phyloP scores from a whole-genome alignment of 2,888 invertebrate genomes.

The Acronicta alni region DNA sequence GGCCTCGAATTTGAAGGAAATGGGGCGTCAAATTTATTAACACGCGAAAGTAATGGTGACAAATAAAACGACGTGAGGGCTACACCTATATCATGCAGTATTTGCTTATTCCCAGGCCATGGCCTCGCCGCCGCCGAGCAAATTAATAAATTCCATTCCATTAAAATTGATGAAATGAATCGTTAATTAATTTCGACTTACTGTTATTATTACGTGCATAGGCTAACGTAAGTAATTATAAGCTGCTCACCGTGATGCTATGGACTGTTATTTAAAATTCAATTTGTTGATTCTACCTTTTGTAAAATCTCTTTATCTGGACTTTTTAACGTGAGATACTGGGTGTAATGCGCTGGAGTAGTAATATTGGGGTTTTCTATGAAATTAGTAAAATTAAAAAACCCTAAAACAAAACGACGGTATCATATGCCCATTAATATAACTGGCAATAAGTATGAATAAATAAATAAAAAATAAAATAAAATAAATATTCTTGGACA shows the following conservation, averaged over 20 bases:
- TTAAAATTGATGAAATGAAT: conserved; percentile 14
- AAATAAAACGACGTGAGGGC: neutral
- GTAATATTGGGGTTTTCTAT: too few relatives aligned
- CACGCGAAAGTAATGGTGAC: conserved; percentile 1
- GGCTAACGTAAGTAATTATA: neutral
- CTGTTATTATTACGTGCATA: neutral
- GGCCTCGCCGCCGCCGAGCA: neutral
- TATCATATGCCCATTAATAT: too few relatives aligned
- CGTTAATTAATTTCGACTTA: conserved; percentile 13
- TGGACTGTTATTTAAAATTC: too few relatives aligned
- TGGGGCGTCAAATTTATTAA: conserved; percentile 6
- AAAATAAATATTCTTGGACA: too few relatives aligned
- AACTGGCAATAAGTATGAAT: too few relatives aligned
- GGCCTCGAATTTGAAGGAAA: conserved; percentile 3
- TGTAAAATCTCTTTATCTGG: too few relatives aligned
- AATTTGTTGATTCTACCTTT: too few relatives aligned
- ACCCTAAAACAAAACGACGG: too few relatives aligned
- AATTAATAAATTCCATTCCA: conserved; percentile 14
- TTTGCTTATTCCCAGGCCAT: neutral
- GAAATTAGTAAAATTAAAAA: too few relatives aligned
- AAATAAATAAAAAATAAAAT: too few relatives aligned
- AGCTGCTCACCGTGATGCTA: neutral
- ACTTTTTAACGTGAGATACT: too few relatives aligned
- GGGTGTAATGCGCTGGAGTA: too few relatives aligned
- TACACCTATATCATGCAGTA: neutral